Conservation (phyloP, 2,888 invertebrate genomes). For the Lepidocyrtoides sp. region DNA sequence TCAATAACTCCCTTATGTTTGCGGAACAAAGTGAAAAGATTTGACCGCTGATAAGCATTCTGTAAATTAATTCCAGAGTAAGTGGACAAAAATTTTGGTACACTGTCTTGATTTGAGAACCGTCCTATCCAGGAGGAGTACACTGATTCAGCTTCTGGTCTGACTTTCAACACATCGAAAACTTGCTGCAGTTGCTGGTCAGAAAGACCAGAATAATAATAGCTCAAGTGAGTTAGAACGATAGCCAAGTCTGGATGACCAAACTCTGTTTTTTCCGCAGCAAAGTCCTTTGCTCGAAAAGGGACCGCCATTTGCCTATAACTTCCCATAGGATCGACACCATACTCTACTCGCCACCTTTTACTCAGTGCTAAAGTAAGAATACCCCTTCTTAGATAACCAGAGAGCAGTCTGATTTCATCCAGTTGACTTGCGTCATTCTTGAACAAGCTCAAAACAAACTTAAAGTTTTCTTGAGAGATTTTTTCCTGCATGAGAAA, state of each 20-base stretch:
- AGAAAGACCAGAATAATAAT: conserved; percentile 82
- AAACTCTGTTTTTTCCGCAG: conserved; percentile 82
- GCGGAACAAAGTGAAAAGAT: conserved; percentile 37
- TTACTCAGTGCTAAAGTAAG: conserved; percentile 65
- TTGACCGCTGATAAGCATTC: conserved; percentile 20
- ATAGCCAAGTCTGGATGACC: conserved; percentile 83
- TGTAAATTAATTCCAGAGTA: conserved; percentile 55
- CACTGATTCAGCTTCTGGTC: neutral
- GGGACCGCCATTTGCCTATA: conserved; percentile 63
- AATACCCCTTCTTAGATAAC: conserved; percentile 70
- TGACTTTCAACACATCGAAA: conserved; percentile 57
- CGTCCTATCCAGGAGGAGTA: conserved; percentile 24
- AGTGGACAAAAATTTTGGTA: neutral
- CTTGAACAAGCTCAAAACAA: conserved; percentile 40
- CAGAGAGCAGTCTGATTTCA: conserved; percentile 72
- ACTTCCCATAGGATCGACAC: conserved; percentile 68
- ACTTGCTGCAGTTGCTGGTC: conserved; percentile 70
- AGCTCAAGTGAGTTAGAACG: conserved; percentile 80
- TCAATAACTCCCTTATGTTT: conserved; percentile 67
- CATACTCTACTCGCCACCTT: conserved; percentile 84
- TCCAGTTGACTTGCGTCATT: conserved; percentile 5
- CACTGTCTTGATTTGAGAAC: neutral
- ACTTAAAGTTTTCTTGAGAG: neutral
- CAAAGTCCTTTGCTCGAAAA: conserved; percentile 80
- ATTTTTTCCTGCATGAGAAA: conserved; percentile 69